Evolutionary conservation across 2,113 vertebrate genomes (phyloP).

Genomic region (Setophaga kirtlandii): DNA sequence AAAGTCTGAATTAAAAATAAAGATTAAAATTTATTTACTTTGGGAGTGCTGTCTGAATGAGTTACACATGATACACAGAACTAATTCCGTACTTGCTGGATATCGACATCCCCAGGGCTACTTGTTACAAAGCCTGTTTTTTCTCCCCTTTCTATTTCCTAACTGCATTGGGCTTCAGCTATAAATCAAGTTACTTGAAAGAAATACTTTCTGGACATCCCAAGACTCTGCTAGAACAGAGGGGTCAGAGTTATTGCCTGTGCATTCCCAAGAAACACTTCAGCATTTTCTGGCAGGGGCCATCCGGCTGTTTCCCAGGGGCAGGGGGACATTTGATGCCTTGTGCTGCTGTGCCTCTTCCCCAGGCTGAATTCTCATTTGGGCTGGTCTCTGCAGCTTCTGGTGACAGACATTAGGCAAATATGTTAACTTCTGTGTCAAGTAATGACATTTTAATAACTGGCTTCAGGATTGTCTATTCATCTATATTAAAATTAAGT

Average conservation of each 20-base stretch:
- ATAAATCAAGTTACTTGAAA: neutral
- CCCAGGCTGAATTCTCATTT: neutral
- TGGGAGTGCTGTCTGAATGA: neutral
- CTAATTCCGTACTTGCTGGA: neutral
- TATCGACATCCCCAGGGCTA: neutral
- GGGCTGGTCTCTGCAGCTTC: conserved; percentile 29
- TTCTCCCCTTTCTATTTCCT: neutral
- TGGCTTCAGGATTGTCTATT: conserved; percentile 60
- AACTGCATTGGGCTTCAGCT: neutral
- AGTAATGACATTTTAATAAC: conserved; percentile 62
- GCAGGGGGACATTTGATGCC: neutral
- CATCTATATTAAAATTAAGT: conserved; percentile 61
- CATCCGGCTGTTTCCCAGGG: neutral
- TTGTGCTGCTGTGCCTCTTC: neutral
- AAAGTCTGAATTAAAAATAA: conserved; percentile 9
- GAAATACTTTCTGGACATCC: neutral
- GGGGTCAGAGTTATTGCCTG: neutral
- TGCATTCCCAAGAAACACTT: neutral
- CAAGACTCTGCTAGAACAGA: neutral
- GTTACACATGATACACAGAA: neutral
- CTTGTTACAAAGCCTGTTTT: neutral
- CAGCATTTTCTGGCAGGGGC: neutral
- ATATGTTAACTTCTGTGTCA: conserved; percentile 47
- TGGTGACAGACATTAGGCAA: conserved; percentile 20
- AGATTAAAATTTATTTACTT: conserved; percentile 56